These are phyloP conservation scores for Standfussiana lucernea DNA, from an alignment of 2,888 invertebrate species.

Conservation along the genomic window DNA sequence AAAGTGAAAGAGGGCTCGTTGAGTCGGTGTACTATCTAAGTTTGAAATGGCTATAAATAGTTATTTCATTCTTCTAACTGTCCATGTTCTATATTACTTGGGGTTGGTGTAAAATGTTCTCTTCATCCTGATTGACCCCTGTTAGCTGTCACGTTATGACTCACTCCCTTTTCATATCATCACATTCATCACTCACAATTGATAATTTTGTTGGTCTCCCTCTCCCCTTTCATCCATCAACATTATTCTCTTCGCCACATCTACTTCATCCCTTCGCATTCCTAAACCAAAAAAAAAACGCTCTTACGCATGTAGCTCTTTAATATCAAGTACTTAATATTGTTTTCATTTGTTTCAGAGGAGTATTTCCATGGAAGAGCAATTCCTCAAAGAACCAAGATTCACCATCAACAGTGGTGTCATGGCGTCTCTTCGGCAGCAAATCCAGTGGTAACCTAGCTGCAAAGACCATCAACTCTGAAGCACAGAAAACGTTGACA, in stretches of 20 bases:
- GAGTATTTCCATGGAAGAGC: slow-evolving; percentile 90
- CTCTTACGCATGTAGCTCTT: no score
- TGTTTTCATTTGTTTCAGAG: slow-evolving; percentile 84
- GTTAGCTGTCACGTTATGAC: no score
- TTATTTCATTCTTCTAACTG: background rate
- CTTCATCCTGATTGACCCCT: background rate
- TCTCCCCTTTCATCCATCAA: background rate
- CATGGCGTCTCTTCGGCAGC: slow-evolving; percentile 86
- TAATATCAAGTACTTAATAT: slow-evolving; percentile 1
- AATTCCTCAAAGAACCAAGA: slow-evolving; percentile 82
- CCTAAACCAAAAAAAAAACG: background rate
- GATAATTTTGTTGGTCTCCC: background rate
- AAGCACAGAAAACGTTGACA: slow-evolving; percentile 80
- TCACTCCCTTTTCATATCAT: no score
- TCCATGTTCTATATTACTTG: background rate
- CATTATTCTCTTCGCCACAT: background rate
- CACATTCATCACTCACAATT: background rate
- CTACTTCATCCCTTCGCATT: background rate
- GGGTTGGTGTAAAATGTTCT: background rate
- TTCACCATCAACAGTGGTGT: slow-evolving; percentile 72
- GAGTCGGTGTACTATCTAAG: background rate
- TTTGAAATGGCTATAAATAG: slow-evolving; percentile 13
- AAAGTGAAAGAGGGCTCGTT: slow-evolving; percentile 33
- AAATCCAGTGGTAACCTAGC: slow-evolving; percentile 84
- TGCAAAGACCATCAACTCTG: slow-evolving; percentile 77